These are phyloP conservation scores for Thymelicus lineola DNA, from an alignment of 2,888 invertebrate genomes.

Conservation along the genomic window DNA sequence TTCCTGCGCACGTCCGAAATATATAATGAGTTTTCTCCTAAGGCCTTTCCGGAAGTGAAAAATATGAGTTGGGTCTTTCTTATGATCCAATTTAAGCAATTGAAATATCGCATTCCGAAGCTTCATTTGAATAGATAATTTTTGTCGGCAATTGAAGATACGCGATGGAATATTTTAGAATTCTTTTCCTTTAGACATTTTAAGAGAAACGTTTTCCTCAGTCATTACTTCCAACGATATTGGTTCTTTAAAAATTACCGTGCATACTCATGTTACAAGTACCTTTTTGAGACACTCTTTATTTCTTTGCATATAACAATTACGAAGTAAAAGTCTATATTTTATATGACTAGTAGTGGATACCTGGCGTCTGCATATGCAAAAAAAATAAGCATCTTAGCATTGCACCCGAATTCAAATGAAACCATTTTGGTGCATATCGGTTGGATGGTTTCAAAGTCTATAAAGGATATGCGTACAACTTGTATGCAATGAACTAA, in stretches of 20 bases:
- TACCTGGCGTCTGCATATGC: no score
- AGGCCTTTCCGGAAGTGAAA: conserved; percentile 4
- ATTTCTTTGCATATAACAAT: no score
- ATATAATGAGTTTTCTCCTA: conserved; percentile 10
- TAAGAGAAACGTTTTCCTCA: background rate
- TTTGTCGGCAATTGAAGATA: background rate
- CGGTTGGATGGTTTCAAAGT: no score
- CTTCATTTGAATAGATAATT: background rate
- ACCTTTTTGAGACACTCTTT: no score
- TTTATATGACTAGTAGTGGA: no score
- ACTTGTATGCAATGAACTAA: no score
- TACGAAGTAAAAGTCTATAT: no score
- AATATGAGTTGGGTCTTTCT: conserved; percentile 3
- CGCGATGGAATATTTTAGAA: background rate
- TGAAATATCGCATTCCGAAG: conserved; percentile 4
- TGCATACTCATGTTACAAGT: no score
- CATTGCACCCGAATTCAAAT: no score
- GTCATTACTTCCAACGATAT: background rate
- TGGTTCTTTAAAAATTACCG: background rate
- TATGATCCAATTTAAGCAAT: conserved; percentile 11
- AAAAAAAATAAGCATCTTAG: no score
- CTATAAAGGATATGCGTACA: no score
- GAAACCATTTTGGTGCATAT: background rate
- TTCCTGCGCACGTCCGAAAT: conserved; percentile 13
- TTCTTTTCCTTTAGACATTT: background rate